A percentile compares a stretch with the other conserved stretches of the same genome.
Evolutionary conservation across 2,113 vertebrate species (phyloP).

Genomic region (Cryptomyrus ogoouensis): DNA sequence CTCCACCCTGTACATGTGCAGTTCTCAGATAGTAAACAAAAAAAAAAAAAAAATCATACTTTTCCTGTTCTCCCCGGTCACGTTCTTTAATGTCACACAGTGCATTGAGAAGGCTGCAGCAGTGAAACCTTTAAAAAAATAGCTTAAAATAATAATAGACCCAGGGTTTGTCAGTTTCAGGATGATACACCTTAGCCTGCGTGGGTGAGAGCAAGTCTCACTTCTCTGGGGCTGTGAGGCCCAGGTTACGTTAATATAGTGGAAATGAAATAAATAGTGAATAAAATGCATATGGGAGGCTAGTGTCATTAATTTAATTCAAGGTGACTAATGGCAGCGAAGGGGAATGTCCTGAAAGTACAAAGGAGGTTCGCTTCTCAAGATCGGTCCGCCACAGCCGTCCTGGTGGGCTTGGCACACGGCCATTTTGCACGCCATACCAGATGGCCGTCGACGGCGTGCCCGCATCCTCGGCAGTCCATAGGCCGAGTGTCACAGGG

Average conservation of each 20-base stretch:
- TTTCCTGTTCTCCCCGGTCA: background rate
- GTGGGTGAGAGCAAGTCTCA: background rate
- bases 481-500: background rate
- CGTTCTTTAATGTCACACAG: background rate
- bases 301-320: background rate
- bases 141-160: background rate
- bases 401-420: background rate
- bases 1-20: background rate
- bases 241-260: background rate
- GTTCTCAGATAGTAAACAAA: background rate
- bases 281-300: background rate
- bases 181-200: background rate
- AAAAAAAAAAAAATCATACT: background rate
- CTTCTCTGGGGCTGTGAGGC: background rate
- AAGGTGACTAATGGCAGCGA: background rate
- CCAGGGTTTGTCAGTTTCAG: background rate
- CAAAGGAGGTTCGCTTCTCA: background rate
- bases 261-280: constrained; percentile 12
- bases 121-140: background rate
- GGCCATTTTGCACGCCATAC: background rate
- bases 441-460: background rate
- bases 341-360: background rate
- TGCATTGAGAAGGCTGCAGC: background rate
- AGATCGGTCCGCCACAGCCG: background rate
- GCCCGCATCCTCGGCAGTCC: background rate